A percentile compares a stretch with the other conserved stretches of the same genome.
Conservation (phyloP, 2,888 invertebrate species). For the Cheilosia vulpina region DNA sequence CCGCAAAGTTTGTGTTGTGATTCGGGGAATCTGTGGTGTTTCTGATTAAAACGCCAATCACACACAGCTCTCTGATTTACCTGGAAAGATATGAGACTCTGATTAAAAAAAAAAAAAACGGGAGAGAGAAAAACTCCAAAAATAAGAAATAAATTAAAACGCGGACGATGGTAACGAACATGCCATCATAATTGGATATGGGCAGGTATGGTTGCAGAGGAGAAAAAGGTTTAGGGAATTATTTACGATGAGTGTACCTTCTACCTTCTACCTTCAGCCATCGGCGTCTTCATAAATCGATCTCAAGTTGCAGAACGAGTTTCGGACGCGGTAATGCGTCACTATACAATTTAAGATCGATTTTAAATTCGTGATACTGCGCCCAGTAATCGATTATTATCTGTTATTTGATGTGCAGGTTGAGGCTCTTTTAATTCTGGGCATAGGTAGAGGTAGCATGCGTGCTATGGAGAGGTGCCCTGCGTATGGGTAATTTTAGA, state of each 20-base stretch:
- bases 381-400: conserved; percentile 30
- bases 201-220: background rate
- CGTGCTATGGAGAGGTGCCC: background rate
- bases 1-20: background rate
- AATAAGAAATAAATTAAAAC: conserved; percentile 52
- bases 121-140: background rate
- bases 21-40: conserved; percentile 17
- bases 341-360: conserved; percentile 26
- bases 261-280: background rate
- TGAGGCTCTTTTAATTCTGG: conserved; percentile 11
- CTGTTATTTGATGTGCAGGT: conserved; percentile 19
- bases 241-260: conserved; percentile 12
- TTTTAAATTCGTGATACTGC: conserved; percentile 12
- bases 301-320: conserved; percentile 44
- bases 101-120: conserved; percentile 19
- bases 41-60: conserved; percentile 56
- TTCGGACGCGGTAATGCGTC: conserved; percentile 30
- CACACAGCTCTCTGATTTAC: conserved; percentile 50
- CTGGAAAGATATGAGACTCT: conserved; percentile 49
- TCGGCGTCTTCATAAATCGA: conserved; percentile 32
- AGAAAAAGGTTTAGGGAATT: conserved; percentile 18
- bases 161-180: conserved; percentile 3
- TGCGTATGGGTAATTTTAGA: conserved; percentile 15
- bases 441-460: background rate
- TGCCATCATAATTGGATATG: conserved; percentile 43